Evolutionary conservation across 2,113 vertebrate species (phyloP).

Genomic region (Ariopsis seemanni): DNA sequence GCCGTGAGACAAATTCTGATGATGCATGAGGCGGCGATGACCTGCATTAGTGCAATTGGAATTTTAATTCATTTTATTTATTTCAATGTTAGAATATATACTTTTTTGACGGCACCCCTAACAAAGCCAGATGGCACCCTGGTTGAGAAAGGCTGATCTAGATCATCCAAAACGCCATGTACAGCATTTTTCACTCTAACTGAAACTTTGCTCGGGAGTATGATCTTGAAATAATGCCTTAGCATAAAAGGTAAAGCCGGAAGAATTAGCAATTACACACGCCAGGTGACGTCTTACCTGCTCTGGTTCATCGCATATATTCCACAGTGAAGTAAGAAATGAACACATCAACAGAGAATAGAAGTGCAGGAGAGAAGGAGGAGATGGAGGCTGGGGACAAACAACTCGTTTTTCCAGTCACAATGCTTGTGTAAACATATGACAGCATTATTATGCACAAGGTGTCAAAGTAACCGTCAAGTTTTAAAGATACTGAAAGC

Average conservation of each 20-base stretch:
- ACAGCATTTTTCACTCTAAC: not conserved
- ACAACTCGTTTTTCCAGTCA: constrained; percentile 41
- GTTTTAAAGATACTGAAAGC: not conserved
- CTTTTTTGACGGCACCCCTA: too few relatives aligned
- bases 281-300: constrained; percentile 27
- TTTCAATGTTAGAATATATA: too few relatives aligned
- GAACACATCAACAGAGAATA: not conserved
- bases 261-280: not conserved
- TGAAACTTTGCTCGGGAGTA: not conserved
- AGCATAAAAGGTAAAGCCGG: too few relatives aligned
- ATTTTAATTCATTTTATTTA: too few relatives aligned
- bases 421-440: constrained; percentile 25
- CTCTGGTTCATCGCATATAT: not conserved
- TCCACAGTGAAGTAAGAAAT: not conserved
- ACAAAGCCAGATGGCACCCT: too few relatives aligned
- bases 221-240: not conserved
- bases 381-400: constrained; percentile 8
- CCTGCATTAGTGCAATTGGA: too few relatives aligned
- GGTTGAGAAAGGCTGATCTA: not conserved
- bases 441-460: constrained; percentile 2
- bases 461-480: not conserved
- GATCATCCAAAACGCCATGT: not conserved
- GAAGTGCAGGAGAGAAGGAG: not conserved
- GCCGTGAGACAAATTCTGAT: too few relatives aligned
- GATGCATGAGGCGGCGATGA: too few relatives aligned